phyloP scores from a whole-genome alignment of 2,797 vertebrate genomes.

The Pseudochirops corinnae region DNA sequence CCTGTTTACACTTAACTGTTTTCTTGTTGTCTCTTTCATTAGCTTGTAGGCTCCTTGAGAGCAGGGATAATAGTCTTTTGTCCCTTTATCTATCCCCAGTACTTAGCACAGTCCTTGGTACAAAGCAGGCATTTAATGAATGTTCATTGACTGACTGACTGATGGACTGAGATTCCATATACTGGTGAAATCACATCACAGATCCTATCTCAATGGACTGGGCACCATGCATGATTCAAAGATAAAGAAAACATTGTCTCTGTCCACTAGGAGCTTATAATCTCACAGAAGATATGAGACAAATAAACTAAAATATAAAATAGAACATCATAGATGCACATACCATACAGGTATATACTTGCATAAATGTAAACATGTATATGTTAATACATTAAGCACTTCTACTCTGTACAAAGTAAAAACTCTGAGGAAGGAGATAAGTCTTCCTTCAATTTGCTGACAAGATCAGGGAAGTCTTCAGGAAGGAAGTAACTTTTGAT shows the following conservation, averaged over 20 bases:
- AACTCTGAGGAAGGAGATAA: not conserved
- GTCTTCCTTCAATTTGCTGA: not conserved
- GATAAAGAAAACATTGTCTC: not conserved
- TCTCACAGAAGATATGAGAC: not conserved
- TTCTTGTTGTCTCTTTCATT: not conserved
- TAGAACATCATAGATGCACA: not conserved
- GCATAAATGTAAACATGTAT: not conserved
- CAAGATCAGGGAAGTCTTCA: not conserved
- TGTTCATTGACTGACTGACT: not conserved
- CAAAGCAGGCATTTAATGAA: not conserved
- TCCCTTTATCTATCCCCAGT: not conserved
- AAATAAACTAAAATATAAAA: not conserved
- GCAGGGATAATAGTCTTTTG: not conserved
- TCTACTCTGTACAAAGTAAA: not conserved
- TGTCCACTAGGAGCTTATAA: not conserved
- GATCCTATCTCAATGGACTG: not conserved
- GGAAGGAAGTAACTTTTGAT: not conserved
- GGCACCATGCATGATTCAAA: not conserved
- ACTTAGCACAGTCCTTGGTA: not conserved
- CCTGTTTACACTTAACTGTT: not conserved
- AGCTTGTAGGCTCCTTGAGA: not conserved
- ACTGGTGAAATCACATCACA: not conserved
- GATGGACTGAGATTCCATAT: not conserved
- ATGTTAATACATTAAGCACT: not conserved
- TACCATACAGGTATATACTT: not conserved